Conservation (phyloP, 2,113 vertebrate genomes). For the Osmerus mordax region DNA sequence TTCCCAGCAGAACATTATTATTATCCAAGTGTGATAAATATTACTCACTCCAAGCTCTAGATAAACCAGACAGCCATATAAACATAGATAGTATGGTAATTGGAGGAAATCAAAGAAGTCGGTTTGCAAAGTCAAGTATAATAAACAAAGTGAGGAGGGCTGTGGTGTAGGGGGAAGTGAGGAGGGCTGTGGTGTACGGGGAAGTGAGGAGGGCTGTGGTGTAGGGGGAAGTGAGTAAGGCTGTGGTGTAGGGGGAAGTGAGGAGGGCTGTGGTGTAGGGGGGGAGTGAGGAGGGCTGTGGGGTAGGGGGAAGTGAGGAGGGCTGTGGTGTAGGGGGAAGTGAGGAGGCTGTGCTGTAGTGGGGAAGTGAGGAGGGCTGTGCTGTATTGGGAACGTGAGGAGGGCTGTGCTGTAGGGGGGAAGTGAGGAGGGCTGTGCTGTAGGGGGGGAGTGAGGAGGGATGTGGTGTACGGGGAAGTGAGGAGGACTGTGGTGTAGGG, state of each 20-base stretch:
- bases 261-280: slow-evolving; percentile 5
- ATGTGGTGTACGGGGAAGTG: background rate
- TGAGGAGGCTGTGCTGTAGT: background rate
- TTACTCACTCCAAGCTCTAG: slow-evolving; percentile 8
- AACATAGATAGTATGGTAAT: slow-evolving; percentile 55
- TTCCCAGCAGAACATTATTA: slow-evolving; percentile 40
- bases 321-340: no score
- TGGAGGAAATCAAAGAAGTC: slow-evolving; percentile 53
- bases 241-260: background rate
- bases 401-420: background rate
- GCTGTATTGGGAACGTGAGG: background rate
- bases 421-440: background rate
- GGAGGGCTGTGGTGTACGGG: background rate
- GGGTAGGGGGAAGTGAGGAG: no score
- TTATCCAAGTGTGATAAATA: slow-evolving; percentile 55
- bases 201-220: background rate
- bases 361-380: background rate
- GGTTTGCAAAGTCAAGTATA: slow-evolving; percentile 57
- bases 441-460: slow-evolving; percentile 10
- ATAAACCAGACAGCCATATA: slow-evolving; percentile 43
- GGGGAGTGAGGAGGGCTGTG: no score
- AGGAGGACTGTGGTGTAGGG: no score
- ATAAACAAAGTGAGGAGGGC: slow-evolving; percentile 35
- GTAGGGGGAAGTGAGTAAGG: slow-evolving; percentile 4
- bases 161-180: background rate